Conservation (phyloP, 2,797 vertebrate genomes). For the Melanotaenia maccullochi region DNA sequence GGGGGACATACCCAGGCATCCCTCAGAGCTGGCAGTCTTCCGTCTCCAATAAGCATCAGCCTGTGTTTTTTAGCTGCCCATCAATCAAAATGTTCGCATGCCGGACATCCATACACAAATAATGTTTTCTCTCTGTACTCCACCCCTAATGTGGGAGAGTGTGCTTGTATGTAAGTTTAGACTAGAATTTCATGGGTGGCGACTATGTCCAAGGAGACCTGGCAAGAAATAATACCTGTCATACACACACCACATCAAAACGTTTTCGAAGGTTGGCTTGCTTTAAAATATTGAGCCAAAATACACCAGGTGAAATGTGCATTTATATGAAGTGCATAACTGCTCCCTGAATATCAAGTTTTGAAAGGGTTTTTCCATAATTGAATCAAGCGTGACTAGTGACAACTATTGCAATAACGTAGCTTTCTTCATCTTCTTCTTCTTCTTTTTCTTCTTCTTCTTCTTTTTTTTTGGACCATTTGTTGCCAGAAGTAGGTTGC, state of each 20-base stretch:
- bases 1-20: slow-evolving; percentile 79
- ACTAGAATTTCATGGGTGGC: slow-evolving; percentile 64
- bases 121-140: slow-evolving; percentile 66
- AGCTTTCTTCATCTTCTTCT: slow-evolving; percentile 18
- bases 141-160: slow-evolving; percentile 55
- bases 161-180: slow-evolving; percentile 60
- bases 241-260: slow-evolving; percentile 60
- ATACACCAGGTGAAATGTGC: slow-evolving; percentile 74
- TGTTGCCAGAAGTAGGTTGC: not conserved
- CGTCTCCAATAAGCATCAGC: slow-evolving; percentile 67
- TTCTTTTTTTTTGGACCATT: not conserved
- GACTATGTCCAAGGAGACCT: slow-evolving; percentile 51
- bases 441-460: too few relatives aligned
- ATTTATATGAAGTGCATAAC: slow-evolving; percentile 79
- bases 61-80: slow-evolving; percentile 72
- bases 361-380: slow-evolving; percentile 69
- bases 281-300: slow-evolving; percentile 68
- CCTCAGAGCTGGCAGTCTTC: slow-evolving; percentile 71
- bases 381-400: slow-evolving; percentile 72
- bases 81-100: slow-evolving; percentile 70
- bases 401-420: slow-evolving; percentile 58
- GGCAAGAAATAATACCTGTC: slow-evolving; percentile 62
- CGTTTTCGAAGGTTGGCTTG: slow-evolving; percentile 62
- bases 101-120: slow-evolving; percentile 69
- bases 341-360: slow-evolving; percentile 73